Percentiles rank a stretch among this genome's conserved stretches.
phyloP scores from a whole-genome alignment of 2,888 invertebrate species.

The Cephus pulcher region DNA sequence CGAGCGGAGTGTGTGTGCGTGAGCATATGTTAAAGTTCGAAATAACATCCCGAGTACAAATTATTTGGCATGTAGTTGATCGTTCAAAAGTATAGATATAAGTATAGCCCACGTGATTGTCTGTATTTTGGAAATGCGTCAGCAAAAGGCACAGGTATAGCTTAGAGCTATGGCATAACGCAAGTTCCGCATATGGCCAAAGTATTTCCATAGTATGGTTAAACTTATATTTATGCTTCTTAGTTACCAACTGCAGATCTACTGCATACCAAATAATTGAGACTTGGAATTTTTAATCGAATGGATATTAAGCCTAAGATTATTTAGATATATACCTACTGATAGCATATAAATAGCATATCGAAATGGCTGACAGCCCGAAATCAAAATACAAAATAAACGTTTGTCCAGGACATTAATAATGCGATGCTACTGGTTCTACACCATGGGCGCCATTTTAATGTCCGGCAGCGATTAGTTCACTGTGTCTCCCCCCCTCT shows the following conservation, averaged over 20 bases:
- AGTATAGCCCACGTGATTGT: too few species aligned
- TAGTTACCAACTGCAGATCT: too few species aligned
- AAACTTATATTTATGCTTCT: too few species aligned
- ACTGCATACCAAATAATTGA: too few species aligned
- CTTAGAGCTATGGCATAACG: too few species aligned
- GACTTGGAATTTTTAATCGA: background rate
- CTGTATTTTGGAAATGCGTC: too few species aligned
- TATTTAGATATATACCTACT: conserved; percentile 1
- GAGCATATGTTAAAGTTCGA: background rate
- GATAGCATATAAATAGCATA: conserved; percentile 5
- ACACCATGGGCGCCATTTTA: conserved; percentile 37
- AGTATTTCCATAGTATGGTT: too few species aligned
- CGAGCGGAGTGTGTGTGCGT: background rate
- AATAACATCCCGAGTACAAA: background rate
- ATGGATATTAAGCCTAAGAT: background rate
- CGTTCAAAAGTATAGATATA: too few species aligned
- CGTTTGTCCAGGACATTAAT: background rate
- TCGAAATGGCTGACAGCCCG: conserved; percentile 54
- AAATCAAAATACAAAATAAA: conserved; percentile 55
- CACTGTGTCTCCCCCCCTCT: background rate
- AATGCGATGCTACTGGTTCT: background rate
- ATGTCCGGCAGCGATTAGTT: conserved; percentile 46
- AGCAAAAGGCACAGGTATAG: too few species aligned
- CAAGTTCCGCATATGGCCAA: too few species aligned
- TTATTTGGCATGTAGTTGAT: too few species aligned